Base-by-base conservation (phyloP, 2,113 vertebrate genomes). In the Electrona antarctica region DNA sequence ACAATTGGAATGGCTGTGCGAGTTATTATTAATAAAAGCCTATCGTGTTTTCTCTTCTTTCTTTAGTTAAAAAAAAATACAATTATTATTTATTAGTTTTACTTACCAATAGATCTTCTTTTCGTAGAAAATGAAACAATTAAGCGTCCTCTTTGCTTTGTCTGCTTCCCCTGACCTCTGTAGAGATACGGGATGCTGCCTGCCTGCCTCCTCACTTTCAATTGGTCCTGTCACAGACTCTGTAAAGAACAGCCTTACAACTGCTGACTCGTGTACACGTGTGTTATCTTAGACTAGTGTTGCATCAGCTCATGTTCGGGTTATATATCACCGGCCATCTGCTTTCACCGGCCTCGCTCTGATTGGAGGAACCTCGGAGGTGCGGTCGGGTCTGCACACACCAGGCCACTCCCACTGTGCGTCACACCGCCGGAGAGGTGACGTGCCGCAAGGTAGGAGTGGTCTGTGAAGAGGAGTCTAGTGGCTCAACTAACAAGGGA, bases 321-420 rank as follows among this genome's bases (percentile, higher is more conserved):
- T 80, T 83, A 61, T 87, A 87, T 89, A 93, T 80, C 80, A 60
- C 67, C 73, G 13, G 69, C 81, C 82, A 82, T 81, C 88, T 85
- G 90, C 51, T 57, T 64, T 47, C 33, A 71, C 33, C 92, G 91
- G 88, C 75, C 72, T 12, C 64, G 28, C 80, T 76, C 79, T 8
- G 85, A 94, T 94, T 94, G 93, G 93, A 10, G 14, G 77, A 69
- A 7, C 7, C 41, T 10, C 75, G 90, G 90, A 92, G 93, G 93
- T 91, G 93, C 90, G 93, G 87, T 83, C 82, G 70, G 70, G 49
- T 33, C 64, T 59, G 2, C 52, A 21, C 21, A 21, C 21, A 21
- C 21, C 21, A 73, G 67, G n/a, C 83, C 77, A 79, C 88, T 14
- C 89, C 89, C 69, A 56, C 51, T 7, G 13, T 52, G 72, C 80